Conservation (phyloP, 30 jellyfish, hydroid and myxozoan genomes). For the Mastigias papua region DNA sequence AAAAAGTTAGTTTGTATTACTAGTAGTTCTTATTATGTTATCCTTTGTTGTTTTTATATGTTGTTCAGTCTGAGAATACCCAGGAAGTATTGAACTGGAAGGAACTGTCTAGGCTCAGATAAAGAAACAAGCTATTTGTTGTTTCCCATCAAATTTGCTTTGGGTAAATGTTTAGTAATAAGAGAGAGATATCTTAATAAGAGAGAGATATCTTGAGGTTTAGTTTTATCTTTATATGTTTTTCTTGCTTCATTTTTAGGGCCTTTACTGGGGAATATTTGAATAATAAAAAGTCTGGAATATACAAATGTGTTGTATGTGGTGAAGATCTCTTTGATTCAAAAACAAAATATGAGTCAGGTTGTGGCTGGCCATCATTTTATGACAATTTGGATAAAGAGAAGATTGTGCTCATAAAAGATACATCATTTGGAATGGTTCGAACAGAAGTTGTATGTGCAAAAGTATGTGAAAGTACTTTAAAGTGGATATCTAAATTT, state of each 20-base stretch:
- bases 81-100: too few species aligned
- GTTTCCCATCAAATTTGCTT: too few species aligned
- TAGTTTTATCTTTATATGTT: background rate
- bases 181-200: too few species aligned
- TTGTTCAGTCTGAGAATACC: too few species aligned
- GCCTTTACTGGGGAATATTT: slow-evolving; percentile 95
- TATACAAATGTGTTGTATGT: slow-evolving; percentile 95
- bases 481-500: too few species aligned
- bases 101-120: too few species aligned
- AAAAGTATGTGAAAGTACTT: slow-evolving; percentile 32
- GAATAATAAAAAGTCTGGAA: slow-evolving; percentile 83
- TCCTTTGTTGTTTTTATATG: too few species aligned
- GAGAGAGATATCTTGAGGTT: background rate
- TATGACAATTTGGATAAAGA: slow-evolving; percentile 78
- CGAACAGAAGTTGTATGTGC: slow-evolving; percentile 96
- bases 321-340: slow-evolving; percentile 88
- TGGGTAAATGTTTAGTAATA: too few species aligned
- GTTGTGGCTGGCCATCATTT: slow-evolving; percentile 99
- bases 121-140: too few species aligned
- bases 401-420: slow-evolving; percentile 75
- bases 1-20: too few species aligned
- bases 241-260: slow-evolving; percentile 6
- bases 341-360: slow-evolving; percentile 89
- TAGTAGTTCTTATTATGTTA: too few species aligned
- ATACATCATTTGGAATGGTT: slow-evolving; percentile 80